A percentile compares a stretch with the other conserved stretches of the same genome.
phyloP scores from a whole-genome alignment of 1,140 invertebrate species.

The Fopius arisanus region DNA sequence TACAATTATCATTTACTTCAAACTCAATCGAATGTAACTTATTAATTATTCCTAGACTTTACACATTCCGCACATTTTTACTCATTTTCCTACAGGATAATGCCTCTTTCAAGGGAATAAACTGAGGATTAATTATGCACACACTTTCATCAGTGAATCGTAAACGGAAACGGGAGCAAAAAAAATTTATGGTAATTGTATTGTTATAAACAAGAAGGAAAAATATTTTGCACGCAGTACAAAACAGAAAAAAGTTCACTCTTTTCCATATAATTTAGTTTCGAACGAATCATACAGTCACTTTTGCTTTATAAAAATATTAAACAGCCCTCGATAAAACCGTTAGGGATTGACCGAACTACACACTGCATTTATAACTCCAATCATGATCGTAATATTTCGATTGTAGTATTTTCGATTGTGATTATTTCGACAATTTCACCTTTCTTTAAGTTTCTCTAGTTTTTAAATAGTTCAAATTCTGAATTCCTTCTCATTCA shows the following conservation, averaged over 20 bases:
- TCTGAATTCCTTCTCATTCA: neutral
- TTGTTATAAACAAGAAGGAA: constrained; percentile 13
- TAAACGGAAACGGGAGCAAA: neutral
- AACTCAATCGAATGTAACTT: neutral
- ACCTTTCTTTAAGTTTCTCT: neutral
- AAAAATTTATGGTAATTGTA: neutral
- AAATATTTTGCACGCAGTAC: neutral
- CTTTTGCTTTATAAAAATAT: constrained; percentile 59
- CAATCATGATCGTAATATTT: no score
- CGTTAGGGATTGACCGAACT: constrained; percentile 44
- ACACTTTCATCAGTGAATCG: constrained; percentile 6
- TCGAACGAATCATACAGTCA: constrained; percentile 54
- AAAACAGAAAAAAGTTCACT: constrained; percentile 29
- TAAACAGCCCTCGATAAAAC: constrained; percentile 50
- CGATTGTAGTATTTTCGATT: neutral
- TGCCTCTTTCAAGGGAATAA: neutral
- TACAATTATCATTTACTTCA: constrained; percentile 16
- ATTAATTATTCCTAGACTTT: constrained; percentile 21
- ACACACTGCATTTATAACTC: constrained; percentile 38
- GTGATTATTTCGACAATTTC: neutral
- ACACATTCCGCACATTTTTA: constrained; percentile 18
- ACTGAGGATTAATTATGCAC: neutral
- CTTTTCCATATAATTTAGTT: constrained; percentile 39
- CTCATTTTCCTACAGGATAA: constrained; percentile 7
- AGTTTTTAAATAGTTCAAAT: neutral